Conservation (phyloP, 2,113 vertebrate species). For the Petroica traversi region DNA sequence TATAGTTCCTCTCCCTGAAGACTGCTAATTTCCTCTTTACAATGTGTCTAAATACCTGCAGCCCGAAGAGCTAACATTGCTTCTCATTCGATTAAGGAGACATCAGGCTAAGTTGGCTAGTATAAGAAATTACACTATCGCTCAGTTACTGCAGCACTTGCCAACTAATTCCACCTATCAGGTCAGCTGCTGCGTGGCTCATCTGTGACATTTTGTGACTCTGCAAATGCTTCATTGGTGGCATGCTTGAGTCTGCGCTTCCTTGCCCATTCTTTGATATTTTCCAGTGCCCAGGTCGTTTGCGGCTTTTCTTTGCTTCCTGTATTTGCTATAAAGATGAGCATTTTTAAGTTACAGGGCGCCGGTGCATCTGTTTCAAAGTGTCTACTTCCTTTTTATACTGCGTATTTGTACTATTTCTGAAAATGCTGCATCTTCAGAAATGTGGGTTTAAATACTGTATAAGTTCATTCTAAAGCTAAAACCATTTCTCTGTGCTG, state of each 20-base stretch:
- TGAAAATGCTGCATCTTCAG: slow-evolving; percentile 60
- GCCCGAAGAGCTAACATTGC: slow-evolving; percentile 96
- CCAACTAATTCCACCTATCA: slow-evolving; percentile 87
- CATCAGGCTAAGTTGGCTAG: slow-evolving; percentile 96
- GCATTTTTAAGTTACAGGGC: background rate
- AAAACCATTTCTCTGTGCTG: slow-evolving; percentile 40
- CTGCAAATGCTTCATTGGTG: slow-evolving; percentile 55
- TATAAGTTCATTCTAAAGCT: slow-evolving; percentile 20
- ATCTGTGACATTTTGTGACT: slow-evolving; percentile 63
- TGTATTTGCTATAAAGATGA: slow-evolving; percentile 12
- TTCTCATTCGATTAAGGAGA: slow-evolving; percentile 95
- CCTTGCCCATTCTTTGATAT: slow-evolving; percentile 45
- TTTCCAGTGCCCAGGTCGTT: background rate
- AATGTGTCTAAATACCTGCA: slow-evolving; percentile 84
- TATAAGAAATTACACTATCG: slow-evolving; percentile 85
- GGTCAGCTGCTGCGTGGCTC: slow-evolving; percentile 84
- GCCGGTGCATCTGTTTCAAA: background rate
- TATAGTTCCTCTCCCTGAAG: slow-evolving; percentile 45
- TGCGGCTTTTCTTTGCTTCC: slow-evolving; percentile 37
- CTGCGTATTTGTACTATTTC: slow-evolving; percentile 32
- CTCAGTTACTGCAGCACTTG: slow-evolving; percentile 90
- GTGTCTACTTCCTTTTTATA: background rate
- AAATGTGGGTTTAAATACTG: background rate
- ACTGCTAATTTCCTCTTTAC: slow-evolving; percentile 77
- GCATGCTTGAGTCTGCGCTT: slow-evolving; percentile 64